phyloP scores from a whole-genome alignment of 2,113 vertebrate genomes.

The Sylvilagus bachmani region DNA sequence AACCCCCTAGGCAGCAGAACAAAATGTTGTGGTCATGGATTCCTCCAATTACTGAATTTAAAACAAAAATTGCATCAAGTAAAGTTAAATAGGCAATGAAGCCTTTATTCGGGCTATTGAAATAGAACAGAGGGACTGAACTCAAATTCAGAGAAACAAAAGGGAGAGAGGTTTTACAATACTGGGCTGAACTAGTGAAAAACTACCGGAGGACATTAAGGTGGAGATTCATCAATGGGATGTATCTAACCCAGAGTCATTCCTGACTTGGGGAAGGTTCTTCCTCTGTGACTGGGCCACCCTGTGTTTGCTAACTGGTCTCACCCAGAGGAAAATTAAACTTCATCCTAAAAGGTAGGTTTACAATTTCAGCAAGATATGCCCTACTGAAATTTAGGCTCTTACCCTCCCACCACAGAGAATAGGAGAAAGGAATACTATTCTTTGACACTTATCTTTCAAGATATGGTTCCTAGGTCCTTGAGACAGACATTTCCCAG shows the following conservation, averaged over 20 bases:
- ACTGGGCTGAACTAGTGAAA: background rate
- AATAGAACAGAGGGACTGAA: background rate
- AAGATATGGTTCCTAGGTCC: background rate
- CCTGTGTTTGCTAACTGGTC: background rate
- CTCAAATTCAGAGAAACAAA: background rate
- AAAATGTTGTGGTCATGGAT: background rate
- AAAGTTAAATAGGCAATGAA: background rate
- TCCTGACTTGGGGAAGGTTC: background rate
- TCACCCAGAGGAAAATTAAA: background rate
- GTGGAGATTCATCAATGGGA: background rate
- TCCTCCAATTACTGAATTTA: background rate
- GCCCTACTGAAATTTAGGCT: background rate
- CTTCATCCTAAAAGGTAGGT: background rate
- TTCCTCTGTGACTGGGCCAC: background rate
- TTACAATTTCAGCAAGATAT: background rate
- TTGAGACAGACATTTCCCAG: background rate
- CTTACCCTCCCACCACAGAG: background rate
- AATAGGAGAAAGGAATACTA: background rate
- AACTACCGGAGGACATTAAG: background rate
- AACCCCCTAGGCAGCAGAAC: background rate
- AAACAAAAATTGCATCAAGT: background rate
- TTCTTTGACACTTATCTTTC: background rate
- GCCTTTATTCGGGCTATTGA: background rate
- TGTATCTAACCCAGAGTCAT: background rate
- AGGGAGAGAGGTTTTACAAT: background rate